phyloP scores from a whole-genome alignment of 2,113 vertebrate species.

The Aspiorhynchus laticeps region DNA sequence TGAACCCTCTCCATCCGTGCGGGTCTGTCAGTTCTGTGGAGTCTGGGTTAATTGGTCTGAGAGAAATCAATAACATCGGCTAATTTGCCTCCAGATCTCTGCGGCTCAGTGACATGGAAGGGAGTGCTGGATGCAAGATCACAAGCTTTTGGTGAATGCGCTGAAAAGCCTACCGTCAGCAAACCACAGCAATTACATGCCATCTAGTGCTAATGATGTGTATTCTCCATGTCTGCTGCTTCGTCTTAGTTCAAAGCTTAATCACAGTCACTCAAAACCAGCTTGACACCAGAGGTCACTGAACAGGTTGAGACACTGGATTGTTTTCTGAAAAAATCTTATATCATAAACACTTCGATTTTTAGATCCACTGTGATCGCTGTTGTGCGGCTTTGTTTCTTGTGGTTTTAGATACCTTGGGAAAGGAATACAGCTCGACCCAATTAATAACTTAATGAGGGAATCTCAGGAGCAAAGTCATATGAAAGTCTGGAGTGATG shows the following conservation, averaged over 20 bases:
- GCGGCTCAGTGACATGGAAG: slow-evolving; percentile 9
- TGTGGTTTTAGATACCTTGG: neutral
- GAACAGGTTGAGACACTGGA: neutral
- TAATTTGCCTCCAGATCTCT: slow-evolving; percentile 40
- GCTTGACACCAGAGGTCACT: neutral
- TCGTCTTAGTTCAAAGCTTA: slow-evolving; percentile 8
- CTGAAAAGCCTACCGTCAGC: neutral
- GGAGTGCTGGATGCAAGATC: neutral
- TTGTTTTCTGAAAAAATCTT: neutral
- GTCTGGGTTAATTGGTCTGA: slow-evolving; percentile 48
- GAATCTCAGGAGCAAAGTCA: neutral
- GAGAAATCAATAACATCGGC: slow-evolving; percentile 34
- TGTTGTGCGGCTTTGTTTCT: neutral
- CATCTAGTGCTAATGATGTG: slow-evolving; percentile 4
- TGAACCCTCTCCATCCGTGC: slow-evolving; percentile 33
- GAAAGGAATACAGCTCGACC: neutral
- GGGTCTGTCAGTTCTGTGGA: neutral
- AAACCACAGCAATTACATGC: neutral
- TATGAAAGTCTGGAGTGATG: neutral
- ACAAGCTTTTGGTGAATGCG: neutral
- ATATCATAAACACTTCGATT: neutral
- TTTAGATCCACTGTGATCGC: neutral
- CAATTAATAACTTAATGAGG: slow-evolving; percentile 9
- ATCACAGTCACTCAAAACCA: slow-evolving; percentile 9
- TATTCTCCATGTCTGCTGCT: neutral